A percentile compares a stretch with the other conserved stretches of the same genome.
These are phyloP conservation scores for Tenebrio molitor DNA, from an alignment of 1,140 invertebrate species.

Conservation along the genomic window DNA sequence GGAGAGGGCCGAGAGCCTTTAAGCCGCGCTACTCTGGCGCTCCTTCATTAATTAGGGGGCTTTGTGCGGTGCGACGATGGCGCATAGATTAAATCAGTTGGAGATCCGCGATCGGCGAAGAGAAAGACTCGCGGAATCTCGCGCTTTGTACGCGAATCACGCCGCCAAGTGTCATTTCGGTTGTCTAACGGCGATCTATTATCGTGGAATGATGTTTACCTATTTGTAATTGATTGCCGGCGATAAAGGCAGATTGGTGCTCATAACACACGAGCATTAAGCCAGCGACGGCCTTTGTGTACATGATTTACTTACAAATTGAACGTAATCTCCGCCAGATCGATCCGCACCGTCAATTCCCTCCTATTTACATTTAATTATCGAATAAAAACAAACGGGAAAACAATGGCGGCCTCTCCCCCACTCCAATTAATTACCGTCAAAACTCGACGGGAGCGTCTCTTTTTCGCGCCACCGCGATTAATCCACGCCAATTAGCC, in stretches of 20 bases:
- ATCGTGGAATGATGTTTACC: conserved; percentile 15
- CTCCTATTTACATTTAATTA: conserved; percentile 46
- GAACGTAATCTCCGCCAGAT: conserved; percentile 37
- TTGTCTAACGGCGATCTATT: neutral
- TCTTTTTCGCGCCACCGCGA: neutral
- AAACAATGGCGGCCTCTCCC: conserved; percentile 32
- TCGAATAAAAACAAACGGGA: conserved; percentile 46
- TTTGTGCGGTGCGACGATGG: too few species aligned
- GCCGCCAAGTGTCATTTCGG: too few species aligned
- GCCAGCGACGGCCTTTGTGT: conserved; percentile 32
- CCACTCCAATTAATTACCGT: conserved; percentile 39
- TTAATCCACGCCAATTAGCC: conserved; percentile 17
- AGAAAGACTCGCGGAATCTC: too few species aligned
- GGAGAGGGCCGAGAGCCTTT: conserved; percentile 10
- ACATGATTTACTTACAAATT: conserved; percentile 45
- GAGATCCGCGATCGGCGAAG: too few species aligned
- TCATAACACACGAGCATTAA: conserved; percentile 18
- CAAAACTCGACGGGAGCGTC: neutral
- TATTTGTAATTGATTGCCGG: conserved; percentile 33
- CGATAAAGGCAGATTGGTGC: conserved; percentile 25
- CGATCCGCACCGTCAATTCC: conserved; percentile 34
- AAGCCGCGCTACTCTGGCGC: neutral
- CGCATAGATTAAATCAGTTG: too few species aligned
- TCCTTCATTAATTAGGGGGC: conserved; percentile 13
- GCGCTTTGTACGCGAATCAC: too few species aligned